Conservation (phyloP, 2,113 vertebrate species). For the Brachypodius melanocephalos region DNA sequence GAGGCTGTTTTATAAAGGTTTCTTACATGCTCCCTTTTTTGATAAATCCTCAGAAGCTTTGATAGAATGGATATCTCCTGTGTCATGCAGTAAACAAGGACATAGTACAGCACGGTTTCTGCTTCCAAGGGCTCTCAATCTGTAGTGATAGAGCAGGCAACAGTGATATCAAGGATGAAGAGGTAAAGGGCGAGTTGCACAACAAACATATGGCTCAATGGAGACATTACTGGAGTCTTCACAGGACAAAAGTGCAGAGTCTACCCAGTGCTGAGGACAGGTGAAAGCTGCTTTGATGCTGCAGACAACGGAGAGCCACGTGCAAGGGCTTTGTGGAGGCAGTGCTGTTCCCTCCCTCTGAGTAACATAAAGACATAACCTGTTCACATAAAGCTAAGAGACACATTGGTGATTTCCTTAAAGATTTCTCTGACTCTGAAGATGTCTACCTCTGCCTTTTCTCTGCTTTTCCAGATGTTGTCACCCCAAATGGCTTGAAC, state of each 20-base stretch:
- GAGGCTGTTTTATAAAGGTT: neutral
- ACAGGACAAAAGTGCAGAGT: neutral
- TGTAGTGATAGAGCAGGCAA: neutral
- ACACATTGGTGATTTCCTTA: neutral
- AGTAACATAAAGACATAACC: neutral
- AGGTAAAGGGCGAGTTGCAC: neutral
- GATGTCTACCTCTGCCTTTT: constrained; percentile 35
- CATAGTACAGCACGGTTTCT: neutral
- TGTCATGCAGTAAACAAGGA: neutral
- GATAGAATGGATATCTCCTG: neutral
- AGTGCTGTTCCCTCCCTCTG: neutral
- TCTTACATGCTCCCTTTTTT: neutral
- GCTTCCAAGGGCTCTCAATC: neutral
- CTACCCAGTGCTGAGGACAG: neutral
- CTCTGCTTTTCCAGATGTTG: constrained; percentile 82
- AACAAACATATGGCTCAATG: neutral
- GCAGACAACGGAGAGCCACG: neutral
- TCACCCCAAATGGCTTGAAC: constrained; percentile 95
- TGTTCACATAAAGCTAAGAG: neutral
- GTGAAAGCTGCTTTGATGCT: neutral
- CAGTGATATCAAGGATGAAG: neutral
- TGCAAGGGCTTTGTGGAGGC: neutral
- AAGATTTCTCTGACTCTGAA: constrained; percentile 29
- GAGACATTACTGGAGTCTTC: neutral
- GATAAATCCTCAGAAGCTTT: neutral